A percentile compares a stretch with the other conserved stretches of the same genome.
phyloP scores from a whole-genome alignment of 2,888 invertebrate genomes.

The Ferrisia virgata region DNA sequence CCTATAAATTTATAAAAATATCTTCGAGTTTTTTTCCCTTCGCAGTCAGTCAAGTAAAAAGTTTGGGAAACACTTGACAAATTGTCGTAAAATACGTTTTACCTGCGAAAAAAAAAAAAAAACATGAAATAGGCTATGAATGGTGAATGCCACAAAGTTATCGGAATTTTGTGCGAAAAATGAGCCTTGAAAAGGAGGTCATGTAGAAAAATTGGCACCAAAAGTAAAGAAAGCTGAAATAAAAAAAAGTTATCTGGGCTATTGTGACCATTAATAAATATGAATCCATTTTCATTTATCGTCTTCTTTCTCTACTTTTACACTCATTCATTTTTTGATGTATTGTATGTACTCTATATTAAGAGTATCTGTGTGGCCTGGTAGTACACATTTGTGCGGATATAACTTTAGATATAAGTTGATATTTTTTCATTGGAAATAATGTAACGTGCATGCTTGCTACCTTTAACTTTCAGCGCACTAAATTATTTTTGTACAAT shows the following conservation, averaged over 20 bases:
- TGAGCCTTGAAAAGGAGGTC: background rate
- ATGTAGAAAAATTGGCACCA: conserved; percentile 11
- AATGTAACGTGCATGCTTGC: background rate
- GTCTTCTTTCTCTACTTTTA: background rate
- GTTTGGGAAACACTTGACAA: background rate
- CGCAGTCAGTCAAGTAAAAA: background rate
- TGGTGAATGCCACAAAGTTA: background rate
- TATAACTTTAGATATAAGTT: background rate
- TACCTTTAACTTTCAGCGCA: background rate
- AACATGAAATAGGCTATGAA: background rate
- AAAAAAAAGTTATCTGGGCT: background rate
- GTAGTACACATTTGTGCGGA: background rate
- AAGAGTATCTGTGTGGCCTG: background rate
- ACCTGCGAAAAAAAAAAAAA: background rate
- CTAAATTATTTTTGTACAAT: background rate
- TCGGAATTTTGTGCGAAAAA: background rate
- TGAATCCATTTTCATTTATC: background rate
- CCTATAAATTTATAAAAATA: background rate
- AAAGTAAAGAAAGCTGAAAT: background rate
- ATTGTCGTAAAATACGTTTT: background rate
- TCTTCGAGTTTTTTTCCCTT: background rate
- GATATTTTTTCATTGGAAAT: background rate
- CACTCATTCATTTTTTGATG: background rate
- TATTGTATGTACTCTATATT: background rate
- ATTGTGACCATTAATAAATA: conserved; percentile 12